Conservation (phyloP, 1,140 invertebrate genomes). For the Onthophagus taurus region DNA sequence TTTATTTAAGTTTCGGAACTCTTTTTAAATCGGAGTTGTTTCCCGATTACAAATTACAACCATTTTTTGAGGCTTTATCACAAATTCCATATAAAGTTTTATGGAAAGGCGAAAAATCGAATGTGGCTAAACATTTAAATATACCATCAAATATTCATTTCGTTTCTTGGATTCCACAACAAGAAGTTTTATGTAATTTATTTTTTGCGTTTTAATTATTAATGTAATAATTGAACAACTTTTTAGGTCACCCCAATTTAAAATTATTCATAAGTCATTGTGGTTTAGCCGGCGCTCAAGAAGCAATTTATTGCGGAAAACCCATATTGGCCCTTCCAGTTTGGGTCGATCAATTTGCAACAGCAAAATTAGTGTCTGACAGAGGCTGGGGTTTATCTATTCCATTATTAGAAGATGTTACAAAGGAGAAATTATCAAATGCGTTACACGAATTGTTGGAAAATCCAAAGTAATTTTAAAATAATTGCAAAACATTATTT, state of each 20-base stretch:
- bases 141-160: conserved; percentile 49
- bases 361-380: conserved; percentile 34
- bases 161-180: conserved; percentile 60
- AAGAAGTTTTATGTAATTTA: conserved; percentile 46
- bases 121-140: conserved; percentile 28
- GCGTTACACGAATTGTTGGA: not conserved
- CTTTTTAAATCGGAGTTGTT: conserved; percentile 34
- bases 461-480: conserved; percentile 2
- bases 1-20: conserved; percentile 41
- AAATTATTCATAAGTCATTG: conserved; percentile 41
- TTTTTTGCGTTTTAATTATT: not conserved
- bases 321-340: conserved; percentile 41
- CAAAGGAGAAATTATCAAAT: not conserved
- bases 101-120: conserved; percentile 50
- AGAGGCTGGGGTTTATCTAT: conserved; percentile 19
- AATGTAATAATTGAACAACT: not conserved
- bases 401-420: conserved; percentile 1
- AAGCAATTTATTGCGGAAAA: conserved; percentile 40
- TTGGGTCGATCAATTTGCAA: conserved; percentile 37
- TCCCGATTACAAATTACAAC: conserved; percentile 27
- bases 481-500: not conserved
- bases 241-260: conserved; percentile 30
- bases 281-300: conserved; percentile 40
- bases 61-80: conserved; percentile 44
- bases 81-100: conserved; percentile 50